phyloP scores from a whole-genome alignment of 2,888 invertebrate genomes.

The Hoplodrina blanda region DNA sequence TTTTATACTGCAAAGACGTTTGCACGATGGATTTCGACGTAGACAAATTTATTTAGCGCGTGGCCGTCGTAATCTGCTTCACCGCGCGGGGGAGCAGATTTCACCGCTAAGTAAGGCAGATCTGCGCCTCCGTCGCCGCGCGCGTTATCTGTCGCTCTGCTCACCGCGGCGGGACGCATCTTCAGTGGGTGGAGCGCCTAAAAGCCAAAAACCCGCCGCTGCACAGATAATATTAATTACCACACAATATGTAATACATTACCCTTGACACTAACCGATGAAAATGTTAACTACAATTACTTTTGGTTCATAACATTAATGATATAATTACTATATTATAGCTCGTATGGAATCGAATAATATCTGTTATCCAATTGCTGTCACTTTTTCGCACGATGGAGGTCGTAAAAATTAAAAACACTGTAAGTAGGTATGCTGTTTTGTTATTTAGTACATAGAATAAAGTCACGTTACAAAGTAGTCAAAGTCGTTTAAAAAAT shows the following conservation, averaged over 20 bases:
- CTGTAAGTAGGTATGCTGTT: background rate
- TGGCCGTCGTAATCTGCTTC: too few species aligned
- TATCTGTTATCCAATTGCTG: slow-evolving; percentile 1
- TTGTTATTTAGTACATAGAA: background rate
- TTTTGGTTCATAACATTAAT: slow-evolving; percentile 29
- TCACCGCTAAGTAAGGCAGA: too few species aligned
- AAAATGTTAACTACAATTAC: slow-evolving; percentile 56
- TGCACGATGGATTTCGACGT: too few species aligned
- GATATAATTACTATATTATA: slow-evolving; percentile 34
- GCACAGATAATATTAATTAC: slow-evolving; percentile 30
- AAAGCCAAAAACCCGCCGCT: slow-evolving; percentile 16
- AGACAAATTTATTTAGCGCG: too few species aligned
- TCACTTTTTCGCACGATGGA: background rate
- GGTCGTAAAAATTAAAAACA: background rate
- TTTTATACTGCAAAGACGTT: too few species aligned
- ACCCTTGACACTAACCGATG: slow-evolving; percentile 35
- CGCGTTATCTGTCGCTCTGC: too few species aligned
- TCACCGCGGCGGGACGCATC: too few species aligned
- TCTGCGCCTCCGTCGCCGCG: too few species aligned
- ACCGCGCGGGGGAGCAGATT: too few species aligned
- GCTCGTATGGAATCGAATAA: background rate
- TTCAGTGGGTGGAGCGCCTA: too few species aligned
- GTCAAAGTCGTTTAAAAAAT: too few species aligned
- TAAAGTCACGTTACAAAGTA: background rate
- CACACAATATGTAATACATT: slow-evolving; percentile 20